phyloP scores from a whole-genome alignment of 2,113 vertebrate species.

The Benitochromis conjunctus region DNA sequence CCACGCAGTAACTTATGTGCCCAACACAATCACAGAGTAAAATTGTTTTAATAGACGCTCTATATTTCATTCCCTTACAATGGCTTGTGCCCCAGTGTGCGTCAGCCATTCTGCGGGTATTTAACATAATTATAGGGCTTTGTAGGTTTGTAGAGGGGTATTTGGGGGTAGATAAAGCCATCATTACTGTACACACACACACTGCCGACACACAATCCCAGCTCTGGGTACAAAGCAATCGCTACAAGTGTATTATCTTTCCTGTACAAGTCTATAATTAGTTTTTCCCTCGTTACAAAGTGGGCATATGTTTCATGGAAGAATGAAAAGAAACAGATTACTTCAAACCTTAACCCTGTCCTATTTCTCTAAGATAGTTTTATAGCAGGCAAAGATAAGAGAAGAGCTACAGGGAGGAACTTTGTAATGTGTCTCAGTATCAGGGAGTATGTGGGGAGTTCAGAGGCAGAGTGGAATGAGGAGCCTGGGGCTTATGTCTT shows the following conservation, averaged over 20 bases:
- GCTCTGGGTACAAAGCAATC: slow-evolving; percentile 56
- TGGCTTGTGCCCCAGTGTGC: slow-evolving; percentile 9
- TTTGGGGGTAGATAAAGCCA: slow-evolving; percentile 48
- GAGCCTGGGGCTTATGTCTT: slow-evolving; percentile 58
- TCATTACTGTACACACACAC: slow-evolving; percentile 54
- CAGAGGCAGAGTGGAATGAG: slow-evolving; percentile 52
- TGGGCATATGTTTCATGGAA: slow-evolving; percentile 67
- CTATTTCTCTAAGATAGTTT: slow-evolving; percentile 63
- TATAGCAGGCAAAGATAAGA: slow-evolving; percentile 63
- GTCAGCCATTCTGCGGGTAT: slow-evolving; percentile 41
- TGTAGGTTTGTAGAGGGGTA: slow-evolving; percentile 50
- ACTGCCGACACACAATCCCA: slow-evolving; percentile 38
- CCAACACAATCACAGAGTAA: slow-evolving; percentile 21
- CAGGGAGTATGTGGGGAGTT: slow-evolving; percentile 46
- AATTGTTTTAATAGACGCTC: slow-evolving; percentile 11
- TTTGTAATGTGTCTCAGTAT: slow-evolving; percentile 63
- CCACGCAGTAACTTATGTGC: background rate
- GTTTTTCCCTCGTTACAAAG: slow-evolving; percentile 61
- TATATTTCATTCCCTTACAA: background rate
- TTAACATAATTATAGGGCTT: slow-evolving; percentile 57
- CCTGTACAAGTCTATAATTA: slow-evolving; percentile 71
- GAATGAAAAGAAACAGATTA: slow-evolving; percentile 67
- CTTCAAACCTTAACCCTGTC: slow-evolving; percentile 59
- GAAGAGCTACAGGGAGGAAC: slow-evolving; percentile 56
- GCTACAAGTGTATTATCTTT: slow-evolving; percentile 66